Base-by-base conservation (phyloP, 2,113 vertebrate genomes). In the Grantiella picta region DNA sequence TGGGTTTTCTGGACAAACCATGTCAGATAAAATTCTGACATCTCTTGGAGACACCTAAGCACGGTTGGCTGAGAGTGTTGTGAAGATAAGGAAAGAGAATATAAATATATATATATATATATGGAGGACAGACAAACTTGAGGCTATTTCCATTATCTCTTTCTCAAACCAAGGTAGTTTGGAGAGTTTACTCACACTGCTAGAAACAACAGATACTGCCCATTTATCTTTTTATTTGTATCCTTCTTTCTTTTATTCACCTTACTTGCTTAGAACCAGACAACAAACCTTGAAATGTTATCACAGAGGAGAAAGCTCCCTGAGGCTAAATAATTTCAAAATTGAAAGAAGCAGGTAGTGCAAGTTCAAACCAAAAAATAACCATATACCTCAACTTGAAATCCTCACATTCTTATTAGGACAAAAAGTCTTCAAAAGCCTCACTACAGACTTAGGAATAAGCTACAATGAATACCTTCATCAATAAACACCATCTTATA, bases 291-390 rank as follows among this genome's bases (percentile, higher is more conserved):
- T 7, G 8, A 83, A 78, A 50, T 57, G 11, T 70, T 50, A 83
- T 77, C 40, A 78, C 9, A 78, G 13, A 15, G 14, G 7, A 5
- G 16, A 64, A 81, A 92, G 20, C 23, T 81, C 36, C 45, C 52
- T 36, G 20, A 89, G 52, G 80, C 79, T 53, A 90, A 88, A 70
- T 47, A 81, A 73, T 77, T 83, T 83, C 33, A 78, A 81, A 69
- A 57, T 1, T 70, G 59, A 82, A 91, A 91, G 52, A 49, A 72
- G 50, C 2, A 82, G 25, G 15, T 40, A 87, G 16, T 17, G 5
- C 38, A 83, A 73, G 64, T 94, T 89, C 42, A 91, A 33, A 86
- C 21, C 27, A 82, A 84, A 94, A 77, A 77, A 24, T 7, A 91
- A 54, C 10, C 42, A 73, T 21, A 36, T 25, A 87, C 17, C n/a